Evolutionary conservation across 2,797 vertebrate species (phyloP), one percentile per base, ranked within the genome.

Genomic region (Hypotaenidia okinawae): DNA sequence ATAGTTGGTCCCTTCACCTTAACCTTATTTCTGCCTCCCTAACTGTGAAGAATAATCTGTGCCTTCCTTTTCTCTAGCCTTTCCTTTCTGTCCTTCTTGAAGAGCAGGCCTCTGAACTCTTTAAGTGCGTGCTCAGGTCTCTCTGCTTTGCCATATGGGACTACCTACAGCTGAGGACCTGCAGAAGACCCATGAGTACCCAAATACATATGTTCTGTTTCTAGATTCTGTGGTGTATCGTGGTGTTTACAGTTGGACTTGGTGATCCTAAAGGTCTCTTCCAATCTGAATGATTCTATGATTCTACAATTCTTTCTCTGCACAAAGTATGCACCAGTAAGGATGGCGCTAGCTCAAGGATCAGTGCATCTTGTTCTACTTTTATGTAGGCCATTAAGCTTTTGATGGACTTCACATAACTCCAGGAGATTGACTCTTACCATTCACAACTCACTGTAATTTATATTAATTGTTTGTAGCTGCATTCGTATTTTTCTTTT

Each of bases 201-300:
- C 51, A 59, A 63, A 68, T 45, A 67, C 0, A 0, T 1, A 32
- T 16, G 1, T 15, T 16, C 16, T 57, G 9, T 37, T 91, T 39
- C 59, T n/a, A 59, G 59, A 35, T 13, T 49, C 13, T 17, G 9
- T 2, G 59, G 2, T 23, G 10, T 32, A 11, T 11, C 6, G 8
- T 1, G 4, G 16, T 10, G 5, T 21, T 45, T 33, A 45, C 1
- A 2, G 14, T 10, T 43, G 11, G 15, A 19, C 5, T 55, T 1
- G 0, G 4, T 47, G 16, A 35, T n/a, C 54, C 68, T 32, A 68
- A 58, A 45, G 12, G 9, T 4, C 69, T 85, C 70, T 63, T 27
- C 57, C 22, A 55, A 41, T 18, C 13, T 24, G n/a, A 87, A 15
- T 30, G 2, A 23, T 68, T 77, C 19, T 52, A 8, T 30, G 24